Evolutionary conservation across 2,797 vertebrate species (phyloP).

Genomic region (Vespertilio murinus): DNA sequence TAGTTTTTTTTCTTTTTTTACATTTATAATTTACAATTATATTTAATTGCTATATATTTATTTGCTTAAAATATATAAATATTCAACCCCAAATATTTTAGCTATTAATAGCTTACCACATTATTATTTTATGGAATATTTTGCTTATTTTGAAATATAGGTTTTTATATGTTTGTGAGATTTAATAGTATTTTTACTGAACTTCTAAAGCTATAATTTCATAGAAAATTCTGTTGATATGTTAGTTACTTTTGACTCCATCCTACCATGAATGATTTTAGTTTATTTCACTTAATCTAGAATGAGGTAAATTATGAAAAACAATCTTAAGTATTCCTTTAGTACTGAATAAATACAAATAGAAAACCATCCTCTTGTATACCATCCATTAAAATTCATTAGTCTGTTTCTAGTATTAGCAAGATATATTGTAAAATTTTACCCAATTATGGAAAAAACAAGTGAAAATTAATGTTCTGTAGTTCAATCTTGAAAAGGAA

Average conservation of each 20-base stretch:
- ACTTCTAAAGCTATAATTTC: not conserved
- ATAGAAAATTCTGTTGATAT: not conserved
- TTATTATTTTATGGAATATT: not conserved
- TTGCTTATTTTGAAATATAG: not conserved
- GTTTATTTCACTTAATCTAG: not conserved
- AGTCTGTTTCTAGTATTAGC: not conserved
- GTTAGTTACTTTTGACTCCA: conserved; percentile 7
- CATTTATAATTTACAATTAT: not conserved
- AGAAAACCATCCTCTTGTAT: not conserved
- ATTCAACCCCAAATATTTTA: conserved; percentile 8
- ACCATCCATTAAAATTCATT: not conserved
- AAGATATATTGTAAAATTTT: conserved; percentile 29
- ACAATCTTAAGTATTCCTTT: not conserved
- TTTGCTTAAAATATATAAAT: not conserved
- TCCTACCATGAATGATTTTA: not conserved
- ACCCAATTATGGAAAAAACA: not conserved
- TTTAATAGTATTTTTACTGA: not conserved
- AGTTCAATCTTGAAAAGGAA: not conserved
- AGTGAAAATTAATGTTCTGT: conserved; percentile 43
- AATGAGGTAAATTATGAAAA: conserved; percentile 19
- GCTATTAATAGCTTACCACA: not conserved
- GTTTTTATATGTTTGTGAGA: not conserved
- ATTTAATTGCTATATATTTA: not conserved
- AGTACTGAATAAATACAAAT: not conserved
- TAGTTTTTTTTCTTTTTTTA: not conserved